Evolutionary conservation across 2,113 vertebrate genomes (phyloP), one percentile per base, ranked within the genome.

Genomic region (Halcyon senegalensis): DNA sequence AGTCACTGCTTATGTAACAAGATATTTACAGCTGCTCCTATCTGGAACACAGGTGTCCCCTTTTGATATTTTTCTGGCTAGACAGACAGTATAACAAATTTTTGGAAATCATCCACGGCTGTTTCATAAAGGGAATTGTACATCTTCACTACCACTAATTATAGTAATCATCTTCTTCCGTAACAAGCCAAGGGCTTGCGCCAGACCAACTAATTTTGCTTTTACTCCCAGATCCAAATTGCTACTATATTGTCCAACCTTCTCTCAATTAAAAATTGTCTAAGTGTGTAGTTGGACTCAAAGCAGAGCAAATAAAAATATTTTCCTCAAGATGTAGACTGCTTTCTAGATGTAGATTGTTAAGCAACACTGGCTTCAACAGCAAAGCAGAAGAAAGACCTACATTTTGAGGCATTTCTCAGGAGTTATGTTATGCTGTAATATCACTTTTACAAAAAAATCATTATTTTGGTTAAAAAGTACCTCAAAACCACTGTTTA

Each of bases 111-210:
- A 79, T 81, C 76, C 76, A 86, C 41, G 68, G 60, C 39, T 35
- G 68, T 96, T 93, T 94, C n/a, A 72, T 88, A 84, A 80, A 95
- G 56, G 88, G 76, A 92, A 89, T n/a, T 77, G 73, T 81, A 63
- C 39, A 50, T 84, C 83, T 83, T 90, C 78, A 84, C 31, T 92
- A 62, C 43, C 79, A 78, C 76, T 93, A 93, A 96, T 94, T 90
- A 95, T 27, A 93, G 82, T 86, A 95, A 95, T 95, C 83, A 93
- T 94, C 66, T 88, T 86, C 28, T 72, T 80, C 41, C 46, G 53
- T 69, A 96, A 74, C 59, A 89, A 96, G 85, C 74, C 73, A 91
- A 62, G 48, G 79, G 59, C 60, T 91, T 89, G 43, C 0, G 1
- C 78, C 74, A 93, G 56, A 88, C 56, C 35, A 80, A 62, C 75